Evolutionary conservation across 2,888 invertebrate genomes (phyloP).

Genomic region (Leptogaster cylindrica): DNA sequence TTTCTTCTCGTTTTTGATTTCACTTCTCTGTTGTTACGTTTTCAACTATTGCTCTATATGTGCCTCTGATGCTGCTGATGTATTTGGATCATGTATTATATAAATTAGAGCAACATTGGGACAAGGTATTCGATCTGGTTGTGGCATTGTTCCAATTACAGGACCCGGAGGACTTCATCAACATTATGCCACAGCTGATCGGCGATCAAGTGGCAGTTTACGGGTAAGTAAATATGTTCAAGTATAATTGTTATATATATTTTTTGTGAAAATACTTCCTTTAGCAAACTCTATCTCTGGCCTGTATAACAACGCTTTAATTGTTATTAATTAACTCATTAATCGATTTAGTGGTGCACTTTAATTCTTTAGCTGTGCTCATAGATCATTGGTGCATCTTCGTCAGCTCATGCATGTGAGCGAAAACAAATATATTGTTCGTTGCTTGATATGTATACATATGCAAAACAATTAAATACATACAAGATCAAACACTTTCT

Average conservation of each 20-base stretch:
- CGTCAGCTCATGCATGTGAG: constrained; percentile 24
- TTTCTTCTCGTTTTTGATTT: constrained; percentile 45
- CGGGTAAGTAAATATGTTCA: constrained; percentile 60
- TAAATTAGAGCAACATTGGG: constrained; percentile 61
- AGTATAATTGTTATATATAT: constrained; percentile 21
- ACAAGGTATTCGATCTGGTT: constrained; percentile 63
- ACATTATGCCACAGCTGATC: constrained; percentile 61
- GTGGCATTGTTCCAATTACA: constrained; percentile 61
- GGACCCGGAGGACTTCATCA: constrained; percentile 61
- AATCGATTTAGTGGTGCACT: constrained; percentile 22
- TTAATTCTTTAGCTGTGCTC: constrained; percentile 27
- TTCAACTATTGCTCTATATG: constrained; percentile 43
- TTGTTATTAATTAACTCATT: neutral
- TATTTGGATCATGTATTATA: constrained; percentile 13
- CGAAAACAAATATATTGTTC: too few relatives aligned
- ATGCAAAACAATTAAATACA: constrained; percentile 15
- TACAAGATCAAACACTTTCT: too few relatives aligned
- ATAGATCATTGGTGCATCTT: constrained; percentile 9
- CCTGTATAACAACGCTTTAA: constrained; percentile 34
- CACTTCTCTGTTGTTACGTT: constrained; percentile 44
- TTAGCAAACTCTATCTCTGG: constrained; percentile 37
- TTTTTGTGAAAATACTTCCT: constrained; percentile 8
- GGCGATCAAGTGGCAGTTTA: constrained; percentile 60
- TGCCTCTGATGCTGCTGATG: constrained; percentile 23
- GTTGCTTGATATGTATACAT: constrained; percentile 15